Conservation (phyloP, 2,113 vertebrate species). For the Aphyosemion australe region DNA sequence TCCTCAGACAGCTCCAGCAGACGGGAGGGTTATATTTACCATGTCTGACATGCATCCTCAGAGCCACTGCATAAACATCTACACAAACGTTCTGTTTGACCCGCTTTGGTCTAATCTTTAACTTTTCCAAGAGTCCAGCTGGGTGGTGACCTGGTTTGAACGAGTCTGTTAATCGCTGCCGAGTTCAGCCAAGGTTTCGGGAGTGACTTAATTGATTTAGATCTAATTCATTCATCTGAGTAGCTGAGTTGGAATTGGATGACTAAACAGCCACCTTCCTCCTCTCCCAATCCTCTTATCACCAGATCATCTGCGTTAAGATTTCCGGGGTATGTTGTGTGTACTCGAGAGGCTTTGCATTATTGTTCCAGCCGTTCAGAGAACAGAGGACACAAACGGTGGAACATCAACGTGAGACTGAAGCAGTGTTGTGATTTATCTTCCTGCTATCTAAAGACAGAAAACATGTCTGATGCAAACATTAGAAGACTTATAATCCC, state of each 20-base stretch:
- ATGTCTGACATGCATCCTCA: conserved; percentile 17
- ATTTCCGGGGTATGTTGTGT: conserved; percentile 26
- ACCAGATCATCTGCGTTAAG: conserved; percentile 41
- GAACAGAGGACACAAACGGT: no score
- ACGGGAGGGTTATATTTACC: conserved; percentile 59
- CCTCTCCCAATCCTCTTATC: conserved; percentile 43
- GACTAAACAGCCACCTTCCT: conserved; percentile 9
- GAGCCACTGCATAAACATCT: no score
- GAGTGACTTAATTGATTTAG: conserved; percentile 47
- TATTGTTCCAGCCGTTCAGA: background rate
- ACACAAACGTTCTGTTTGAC: no score
- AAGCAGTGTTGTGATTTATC: no score
- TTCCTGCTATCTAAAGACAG: no score
- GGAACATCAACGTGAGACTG: no score
- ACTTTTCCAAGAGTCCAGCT: no score
- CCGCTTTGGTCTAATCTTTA: no score
- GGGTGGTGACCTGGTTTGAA: background rate
- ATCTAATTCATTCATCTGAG: conserved; percentile 50
- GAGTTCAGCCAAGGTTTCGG: conserved; percentile 13
- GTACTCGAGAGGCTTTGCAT: conserved; percentile 4
- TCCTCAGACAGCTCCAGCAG: conserved; percentile 57
- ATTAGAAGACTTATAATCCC: no score
- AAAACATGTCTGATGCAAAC: no score
- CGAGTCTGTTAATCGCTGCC: background rate
- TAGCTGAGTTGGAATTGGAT: conserved; percentile 5